These are phyloP conservation scores for Etheostoma cragini DNA, from an alignment of 2,113 vertebrate genomes.

Conservation along the genomic window DNA sequence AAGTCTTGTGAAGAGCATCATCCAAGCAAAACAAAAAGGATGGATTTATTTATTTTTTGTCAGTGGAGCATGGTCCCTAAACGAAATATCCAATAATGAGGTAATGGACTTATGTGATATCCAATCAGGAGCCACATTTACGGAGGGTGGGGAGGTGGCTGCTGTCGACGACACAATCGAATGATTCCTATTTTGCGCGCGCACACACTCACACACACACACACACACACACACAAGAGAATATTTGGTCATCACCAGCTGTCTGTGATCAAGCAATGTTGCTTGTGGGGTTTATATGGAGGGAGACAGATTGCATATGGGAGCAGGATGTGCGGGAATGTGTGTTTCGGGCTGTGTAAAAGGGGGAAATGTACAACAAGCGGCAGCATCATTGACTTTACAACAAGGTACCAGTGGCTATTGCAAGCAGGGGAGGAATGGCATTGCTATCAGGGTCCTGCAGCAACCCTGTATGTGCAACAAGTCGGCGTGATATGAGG, in stretches of 20 bases:
- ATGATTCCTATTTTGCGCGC: conserved; percentile 51
- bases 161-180: conserved; percentile 60
- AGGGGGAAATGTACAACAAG: conserved; percentile 56
- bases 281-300: conserved; percentile 58
- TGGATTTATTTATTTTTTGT: conserved; percentile 45
- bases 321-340: conserved; percentile 35
- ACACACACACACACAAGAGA: conserved; percentile 30
- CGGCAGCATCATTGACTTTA: conserved; percentile 64
- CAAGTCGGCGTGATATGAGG: neutral
- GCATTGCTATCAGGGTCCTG: conserved; percentile 24
- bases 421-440: conserved; percentile 32
- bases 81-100: conserved; percentile 64
- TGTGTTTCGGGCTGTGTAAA: conserved; percentile 37
- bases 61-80: conserved; percentile 32
- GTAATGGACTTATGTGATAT: conserved; percentile 74
- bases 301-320: conserved; percentile 56
- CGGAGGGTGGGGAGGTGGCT: conserved; percentile 64
- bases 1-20: conserved; percentile 27
- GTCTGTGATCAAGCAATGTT: conserved; percentile 54
- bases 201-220: conserved; percentile 11
- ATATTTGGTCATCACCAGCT: conserved; percentile 77
- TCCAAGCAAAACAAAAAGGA: conserved; percentile 35
- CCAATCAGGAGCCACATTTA: conserved; percentile 68
- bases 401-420: conserved; percentile 65
- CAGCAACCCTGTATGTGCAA: conserved; percentile 30